phyloP scores from a whole-genome alignment of 1,140 invertebrate species.

The Vanessa atalanta region DNA sequence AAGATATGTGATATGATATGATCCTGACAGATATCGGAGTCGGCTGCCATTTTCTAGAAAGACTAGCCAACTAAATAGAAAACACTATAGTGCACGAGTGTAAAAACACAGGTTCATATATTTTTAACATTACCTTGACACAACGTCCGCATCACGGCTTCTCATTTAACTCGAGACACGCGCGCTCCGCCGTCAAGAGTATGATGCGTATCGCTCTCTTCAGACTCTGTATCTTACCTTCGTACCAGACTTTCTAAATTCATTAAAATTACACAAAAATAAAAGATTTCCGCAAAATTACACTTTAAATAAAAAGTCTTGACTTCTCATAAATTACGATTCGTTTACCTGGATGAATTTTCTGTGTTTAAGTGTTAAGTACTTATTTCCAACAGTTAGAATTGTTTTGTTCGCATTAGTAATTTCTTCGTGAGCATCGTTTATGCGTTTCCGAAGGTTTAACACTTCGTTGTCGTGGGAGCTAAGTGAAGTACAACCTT shows the following conservation, averaged over 20 bases:
- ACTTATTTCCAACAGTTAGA: slow-evolving; percentile 60
- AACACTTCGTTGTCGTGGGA: slow-evolving; percentile 41
- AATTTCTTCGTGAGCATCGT: slow-evolving; percentile 44
- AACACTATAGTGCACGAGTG: too few relatives aligned
- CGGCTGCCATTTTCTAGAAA: too few relatives aligned
- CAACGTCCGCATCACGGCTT: not conserved
- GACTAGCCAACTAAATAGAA: too few relatives aligned
- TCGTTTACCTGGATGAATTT: slow-evolving; percentile 48
- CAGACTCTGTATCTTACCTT: slow-evolving; percentile 47
- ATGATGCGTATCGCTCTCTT: slow-evolving; percentile 48
- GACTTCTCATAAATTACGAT: not conserved
- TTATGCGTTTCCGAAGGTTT: slow-evolving; percentile 37
- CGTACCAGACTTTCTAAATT: slow-evolving; percentile 53
- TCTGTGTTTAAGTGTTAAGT: slow-evolving; percentile 52
- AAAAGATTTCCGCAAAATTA: too few relatives aligned
- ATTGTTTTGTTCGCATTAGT: slow-evolving; percentile 50
- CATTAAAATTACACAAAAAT: slow-evolving; percentile 1
- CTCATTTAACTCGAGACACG: slow-evolving; percentile 45
- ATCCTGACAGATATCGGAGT: too few relatives aligned
- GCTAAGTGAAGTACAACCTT: slow-evolving; percentile 43
- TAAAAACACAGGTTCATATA: too few relatives aligned
- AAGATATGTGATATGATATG: too few relatives aligned
- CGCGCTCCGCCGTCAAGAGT: slow-evolving; percentile 46
- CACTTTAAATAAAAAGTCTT: too few relatives aligned
- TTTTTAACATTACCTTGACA: too few relatives aligned